These are phyloP conservation scores for Polypedilum vanderplanki DNA, from an alignment of 1,140 invertebrate genomes.

Conservation along the genomic window DNA sequence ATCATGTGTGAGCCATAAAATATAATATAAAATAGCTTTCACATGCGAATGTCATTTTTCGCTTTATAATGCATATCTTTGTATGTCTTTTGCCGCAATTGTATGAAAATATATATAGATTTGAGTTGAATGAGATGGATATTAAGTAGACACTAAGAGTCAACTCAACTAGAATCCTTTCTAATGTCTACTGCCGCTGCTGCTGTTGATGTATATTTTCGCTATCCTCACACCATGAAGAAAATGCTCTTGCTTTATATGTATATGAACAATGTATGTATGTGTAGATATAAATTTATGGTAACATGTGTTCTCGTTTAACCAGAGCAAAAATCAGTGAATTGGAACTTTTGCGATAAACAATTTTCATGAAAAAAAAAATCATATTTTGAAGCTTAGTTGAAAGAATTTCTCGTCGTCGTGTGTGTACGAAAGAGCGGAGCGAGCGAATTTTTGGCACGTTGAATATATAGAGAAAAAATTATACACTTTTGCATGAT, in stretches of 20 bases:
- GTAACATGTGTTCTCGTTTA: conserved; percentile 23
- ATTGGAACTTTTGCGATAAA: conserved; percentile 28
- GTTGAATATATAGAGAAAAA: neutral
- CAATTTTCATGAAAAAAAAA: conserved; percentile 12
- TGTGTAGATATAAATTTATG: conserved; percentile 11
- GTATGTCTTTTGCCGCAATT: too few relatives aligned
- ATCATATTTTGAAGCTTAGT: conserved; percentile 19
- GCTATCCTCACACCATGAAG: neutral
- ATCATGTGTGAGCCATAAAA: neutral
- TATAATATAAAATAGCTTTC: neutral
- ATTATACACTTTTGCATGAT: neutral
- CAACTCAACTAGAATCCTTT: conserved; percentile 11
- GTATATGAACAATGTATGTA: neutral
- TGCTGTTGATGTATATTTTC: neutral
- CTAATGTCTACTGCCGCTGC: neutral
- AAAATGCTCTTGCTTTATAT: neutral
- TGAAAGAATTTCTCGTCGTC: neutral
- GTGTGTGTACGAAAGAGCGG: neutral
- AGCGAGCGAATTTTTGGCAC: neutral
- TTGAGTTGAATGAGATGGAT: neutral
- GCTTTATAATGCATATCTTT: conserved; percentile 6
- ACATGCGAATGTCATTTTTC: conserved; percentile 11
- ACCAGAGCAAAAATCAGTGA: conserved; percentile 23
- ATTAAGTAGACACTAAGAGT: conserved; percentile 18
- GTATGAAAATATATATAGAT: too few relatives aligned